Percentiles rank a stretch among this genome's conserved stretches.
Evolutionary conservation across 2,113 vertebrate genomes (phyloP).

Genomic region (Burhinus oedicnemus): DNA sequence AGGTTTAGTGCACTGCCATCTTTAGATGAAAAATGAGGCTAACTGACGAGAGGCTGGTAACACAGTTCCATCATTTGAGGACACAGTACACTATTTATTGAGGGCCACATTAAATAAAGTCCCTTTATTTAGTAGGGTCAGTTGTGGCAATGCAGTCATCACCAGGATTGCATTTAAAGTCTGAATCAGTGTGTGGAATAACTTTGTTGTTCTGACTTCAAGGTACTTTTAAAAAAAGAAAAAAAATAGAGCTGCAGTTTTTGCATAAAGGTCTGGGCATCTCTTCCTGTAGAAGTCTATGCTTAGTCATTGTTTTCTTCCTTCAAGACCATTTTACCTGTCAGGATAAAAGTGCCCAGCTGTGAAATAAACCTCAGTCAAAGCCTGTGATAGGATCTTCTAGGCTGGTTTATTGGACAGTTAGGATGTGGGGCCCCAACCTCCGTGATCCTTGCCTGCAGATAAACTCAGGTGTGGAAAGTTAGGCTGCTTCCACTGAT

Average conservation of each 20-base stretch:
- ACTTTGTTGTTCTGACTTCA: not conserved
- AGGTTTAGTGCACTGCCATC: not conserved
- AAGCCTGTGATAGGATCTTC: not conserved
- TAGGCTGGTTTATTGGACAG: not conserved
- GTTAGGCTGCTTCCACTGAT: not conserved
- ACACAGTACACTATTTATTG: not conserved
- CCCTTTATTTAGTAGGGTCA: not conserved
- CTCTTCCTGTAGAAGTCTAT: not conserved
- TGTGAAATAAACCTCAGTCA: not conserved
- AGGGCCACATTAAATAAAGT: not conserved
- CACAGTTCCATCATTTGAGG: not conserved
- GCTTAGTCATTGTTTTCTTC: not conserved
- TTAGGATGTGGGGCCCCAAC: not conserved
- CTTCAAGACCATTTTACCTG: not conserved
- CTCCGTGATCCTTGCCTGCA: not conserved
- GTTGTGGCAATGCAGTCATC: not conserved
- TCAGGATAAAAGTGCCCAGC: not conserved
- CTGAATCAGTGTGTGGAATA: not conserved
- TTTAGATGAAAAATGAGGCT: not conserved
- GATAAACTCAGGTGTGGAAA: not conserved
- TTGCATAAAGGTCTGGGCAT: not conserved
- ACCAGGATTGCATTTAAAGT: not conserved
- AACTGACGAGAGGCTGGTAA: not conserved
- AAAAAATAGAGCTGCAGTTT: not conserved
- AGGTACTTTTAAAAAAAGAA: not conserved